Percentiles rank a stretch among this genome's conserved stretches.
phyloP scores from a whole-genome alignment of 2,797 vertebrate genomes.

The Malacoraja senta region DNA sequence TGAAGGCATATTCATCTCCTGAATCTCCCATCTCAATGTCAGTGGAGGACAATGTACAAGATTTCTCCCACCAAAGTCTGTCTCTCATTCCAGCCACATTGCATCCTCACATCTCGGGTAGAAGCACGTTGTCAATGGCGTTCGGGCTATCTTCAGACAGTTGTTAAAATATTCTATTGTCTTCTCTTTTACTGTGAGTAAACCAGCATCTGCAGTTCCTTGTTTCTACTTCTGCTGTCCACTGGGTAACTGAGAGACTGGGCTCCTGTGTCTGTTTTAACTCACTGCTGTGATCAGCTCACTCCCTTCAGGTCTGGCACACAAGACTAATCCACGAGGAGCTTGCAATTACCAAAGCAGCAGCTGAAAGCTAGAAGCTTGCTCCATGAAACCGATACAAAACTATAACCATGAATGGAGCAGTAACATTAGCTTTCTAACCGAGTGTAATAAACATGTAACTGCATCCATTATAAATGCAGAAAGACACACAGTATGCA shows the following conservation, averaged over 20 bases:
- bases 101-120: no score
- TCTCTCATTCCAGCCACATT: no score
- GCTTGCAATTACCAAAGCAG: constrained; percentile 41
- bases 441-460: constrained; percentile 50
- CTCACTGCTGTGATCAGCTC: neutral
- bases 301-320: neutral
- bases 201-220: no score
- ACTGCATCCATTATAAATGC: constrained; percentile 52
- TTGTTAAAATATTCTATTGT: no score
- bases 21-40: no score
- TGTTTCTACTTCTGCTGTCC: no score
- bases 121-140: no score
- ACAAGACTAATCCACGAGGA: constrained; percentile 41
- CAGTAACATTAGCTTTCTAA: constrained; percentile 57
- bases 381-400: constrained; percentile 54
- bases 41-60: no score
- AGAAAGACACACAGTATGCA: constrained; percentile 56
- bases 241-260: neutral
- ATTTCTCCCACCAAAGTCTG: no score
- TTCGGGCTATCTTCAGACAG: no score
- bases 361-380: constrained; percentile 45
- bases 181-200: no score
- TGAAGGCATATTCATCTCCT: no score
- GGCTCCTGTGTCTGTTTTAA: neutral
- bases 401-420: constrained; percentile 49